Evolutionary conservation across 2,888 invertebrate genomes (phyloP).

Genomic region (Dioctria rufipes): DNA sequence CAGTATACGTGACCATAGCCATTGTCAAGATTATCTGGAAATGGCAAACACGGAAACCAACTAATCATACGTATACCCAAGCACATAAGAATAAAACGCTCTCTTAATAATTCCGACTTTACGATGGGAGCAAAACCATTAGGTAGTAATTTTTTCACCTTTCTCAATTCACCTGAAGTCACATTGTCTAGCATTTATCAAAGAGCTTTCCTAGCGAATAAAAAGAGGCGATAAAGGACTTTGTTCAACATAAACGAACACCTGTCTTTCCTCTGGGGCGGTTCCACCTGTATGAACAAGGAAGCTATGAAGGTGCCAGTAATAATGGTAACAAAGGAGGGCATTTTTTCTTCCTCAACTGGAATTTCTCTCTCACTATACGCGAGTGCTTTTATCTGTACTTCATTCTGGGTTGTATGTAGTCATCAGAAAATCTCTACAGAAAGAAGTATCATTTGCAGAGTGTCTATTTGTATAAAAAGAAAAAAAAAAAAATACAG

Average conservation of each 20-base stretch:
- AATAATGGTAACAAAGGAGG: slow-evolving; percentile 43
- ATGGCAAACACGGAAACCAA: not conserved
- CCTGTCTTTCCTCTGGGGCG: slow-evolving; percentile 47
- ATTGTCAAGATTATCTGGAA: too few relatives aligned
- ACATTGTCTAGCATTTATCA: slow-evolving; percentile 50
- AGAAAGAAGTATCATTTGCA: slow-evolving; percentile 45
- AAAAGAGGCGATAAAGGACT: slow-evolving; percentile 47
- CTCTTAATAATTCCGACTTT: slow-evolving; percentile 20
- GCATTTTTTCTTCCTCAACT: slow-evolving; percentile 16
- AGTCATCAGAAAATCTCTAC: slow-evolving; percentile 37
- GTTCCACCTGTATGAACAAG: slow-evolving; percentile 50
- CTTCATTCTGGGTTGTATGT: not conserved
- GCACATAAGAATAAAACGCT: not conserved
- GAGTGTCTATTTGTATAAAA: slow-evolving; percentile 38
- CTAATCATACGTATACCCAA: not conserved
- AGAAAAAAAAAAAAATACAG: slow-evolving; percentile 1
- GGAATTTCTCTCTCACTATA: slow-evolving; percentile 6
- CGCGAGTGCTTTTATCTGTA: slow-evolving; percentile 32
- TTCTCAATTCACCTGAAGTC: slow-evolving; percentile 38
- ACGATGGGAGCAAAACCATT: slow-evolving; percentile 20
- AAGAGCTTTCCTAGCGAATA: slow-evolving; percentile 24
- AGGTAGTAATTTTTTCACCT: slow-evolving; percentile 35
- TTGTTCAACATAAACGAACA: slow-evolving; percentile 51
- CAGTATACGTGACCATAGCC: too few relatives aligned
- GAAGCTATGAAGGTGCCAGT: slow-evolving; percentile 43